phyloP scores from a whole-genome alignment of 2,113 vertebrate species.

The Cynopterus brachyotis region DNA sequence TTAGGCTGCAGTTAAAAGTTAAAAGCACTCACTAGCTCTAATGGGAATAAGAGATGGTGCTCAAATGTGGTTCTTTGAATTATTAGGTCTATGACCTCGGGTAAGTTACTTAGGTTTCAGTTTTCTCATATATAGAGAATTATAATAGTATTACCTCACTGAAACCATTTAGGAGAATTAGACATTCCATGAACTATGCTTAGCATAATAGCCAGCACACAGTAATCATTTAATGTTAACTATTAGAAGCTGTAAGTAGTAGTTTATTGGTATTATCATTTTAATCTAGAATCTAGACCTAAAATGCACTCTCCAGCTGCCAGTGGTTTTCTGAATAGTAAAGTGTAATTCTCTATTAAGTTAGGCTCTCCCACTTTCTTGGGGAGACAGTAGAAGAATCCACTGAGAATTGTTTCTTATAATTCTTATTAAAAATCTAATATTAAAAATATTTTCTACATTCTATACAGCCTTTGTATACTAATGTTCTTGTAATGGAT shows the following conservation, averaged over 20 bases:
- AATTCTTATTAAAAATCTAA: constrained; percentile 28
- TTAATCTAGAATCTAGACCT: constrained; percentile 50
- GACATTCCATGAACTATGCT: constrained; percentile 23
- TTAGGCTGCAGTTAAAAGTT: background rate
- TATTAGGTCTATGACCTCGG: background rate
- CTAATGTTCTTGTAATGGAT: background rate
- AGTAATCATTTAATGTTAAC: constrained; percentile 53
- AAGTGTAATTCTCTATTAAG: background rate
- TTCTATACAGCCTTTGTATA: background rate
- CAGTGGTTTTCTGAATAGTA: constrained; percentile 25
- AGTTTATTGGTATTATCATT: constrained; percentile 49
- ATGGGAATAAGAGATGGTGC: background rate
- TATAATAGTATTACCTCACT: background rate
- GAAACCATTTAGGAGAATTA: constrained; percentile 56
- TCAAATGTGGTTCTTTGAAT: background rate
- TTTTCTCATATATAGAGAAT: constrained; percentile 38
- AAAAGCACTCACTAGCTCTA: background rate
- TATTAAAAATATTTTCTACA: background rate
- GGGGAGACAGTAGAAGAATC: background rate
- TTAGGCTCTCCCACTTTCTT: background rate
- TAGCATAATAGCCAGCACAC: constrained; percentile 35
- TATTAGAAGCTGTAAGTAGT: constrained; percentile 42
- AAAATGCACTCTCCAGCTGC: constrained; percentile 16
- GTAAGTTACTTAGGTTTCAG: background rate
- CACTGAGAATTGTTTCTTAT: constrained; percentile 13